phyloP scores from a whole-genome alignment of 2,113 vertebrate species.

The Elephas maximus region DNA sequence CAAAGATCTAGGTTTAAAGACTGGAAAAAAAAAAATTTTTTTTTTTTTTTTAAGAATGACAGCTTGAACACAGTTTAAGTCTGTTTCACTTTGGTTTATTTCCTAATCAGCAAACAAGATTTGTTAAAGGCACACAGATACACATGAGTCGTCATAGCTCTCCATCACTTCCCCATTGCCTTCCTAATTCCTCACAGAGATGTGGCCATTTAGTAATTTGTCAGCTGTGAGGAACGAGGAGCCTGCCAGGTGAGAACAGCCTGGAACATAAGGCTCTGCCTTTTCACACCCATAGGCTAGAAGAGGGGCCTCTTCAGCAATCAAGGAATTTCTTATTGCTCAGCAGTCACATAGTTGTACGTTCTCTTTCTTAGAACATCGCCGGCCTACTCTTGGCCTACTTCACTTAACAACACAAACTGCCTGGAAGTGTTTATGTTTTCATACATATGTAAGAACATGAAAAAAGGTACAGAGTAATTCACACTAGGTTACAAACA shows the following conservation, averaged over 20 bases:
- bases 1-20: not conserved
- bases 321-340: not conserved
- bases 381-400: not conserved
- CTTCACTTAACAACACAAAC: not conserved
- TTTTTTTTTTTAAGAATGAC: not conserved
- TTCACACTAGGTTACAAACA: not conserved
- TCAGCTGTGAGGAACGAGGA: not conserved
- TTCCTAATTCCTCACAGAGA: not conserved
- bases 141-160: not conserved
- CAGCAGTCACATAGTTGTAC: not conserved
- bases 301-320: not conserved
- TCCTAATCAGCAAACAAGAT: not conserved
- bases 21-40: too few relatives aligned
- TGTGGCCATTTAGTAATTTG: too few relatives aligned
- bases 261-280: not conserved
- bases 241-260: not conserved
- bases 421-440: not conserved
- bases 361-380: not conserved
- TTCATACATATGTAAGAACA: not conserved
- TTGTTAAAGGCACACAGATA: not conserved
- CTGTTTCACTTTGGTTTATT: not conserved
- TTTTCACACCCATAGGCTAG: not conserved
- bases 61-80: not conserved
- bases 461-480: not conserved
- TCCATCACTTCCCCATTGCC: not conserved